Evolutionary conservation across 2,888 invertebrate species (phyloP).

Genomic region (Microplitis deprimator): DNA sequence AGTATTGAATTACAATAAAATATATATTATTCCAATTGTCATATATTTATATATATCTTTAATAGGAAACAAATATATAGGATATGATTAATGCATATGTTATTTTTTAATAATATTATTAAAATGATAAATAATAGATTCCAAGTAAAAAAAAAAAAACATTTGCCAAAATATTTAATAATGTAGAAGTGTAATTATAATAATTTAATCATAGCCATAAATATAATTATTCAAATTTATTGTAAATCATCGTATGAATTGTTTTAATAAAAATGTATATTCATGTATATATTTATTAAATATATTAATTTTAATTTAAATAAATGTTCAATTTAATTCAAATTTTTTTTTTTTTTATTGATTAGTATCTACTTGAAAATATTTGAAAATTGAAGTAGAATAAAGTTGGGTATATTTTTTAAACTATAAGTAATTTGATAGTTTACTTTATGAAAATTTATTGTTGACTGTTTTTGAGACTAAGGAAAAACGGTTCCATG

Average conservation of each 20-base stretch:
- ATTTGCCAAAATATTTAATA: not conserved
- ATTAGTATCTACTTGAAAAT: too few relatives aligned
- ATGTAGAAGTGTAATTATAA: not conserved
- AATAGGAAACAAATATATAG: not conserved
- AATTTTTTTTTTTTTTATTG: too few relatives aligned
- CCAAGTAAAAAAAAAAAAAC: not conserved
- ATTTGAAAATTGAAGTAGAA: too few relatives aligned
- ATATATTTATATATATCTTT: not conserved
- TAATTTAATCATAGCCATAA: not conserved
- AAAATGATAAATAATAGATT: not conserved
- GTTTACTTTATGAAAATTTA: too few relatives aligned
- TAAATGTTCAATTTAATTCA: not conserved
- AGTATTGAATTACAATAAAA: conserved; percentile 1
- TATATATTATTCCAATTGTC: not conserved
- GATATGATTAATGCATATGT: not conserved
- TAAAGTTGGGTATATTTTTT: too few relatives aligned
- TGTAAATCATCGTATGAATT: not conserved
- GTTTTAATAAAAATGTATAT: not conserved
- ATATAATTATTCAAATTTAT: not conserved
- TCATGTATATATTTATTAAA: not conserved
- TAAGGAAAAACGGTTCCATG: too few relatives aligned
- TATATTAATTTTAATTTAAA: conserved; percentile 2
- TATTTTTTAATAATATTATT: not conserved
- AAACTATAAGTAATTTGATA: too few relatives aligned
- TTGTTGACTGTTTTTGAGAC: too few relatives aligned